These are phyloP conservation scores for Apaloderma vittatum DNA, from an alignment of 2,113 vertebrate species.

Conservation along the genomic window DNA sequence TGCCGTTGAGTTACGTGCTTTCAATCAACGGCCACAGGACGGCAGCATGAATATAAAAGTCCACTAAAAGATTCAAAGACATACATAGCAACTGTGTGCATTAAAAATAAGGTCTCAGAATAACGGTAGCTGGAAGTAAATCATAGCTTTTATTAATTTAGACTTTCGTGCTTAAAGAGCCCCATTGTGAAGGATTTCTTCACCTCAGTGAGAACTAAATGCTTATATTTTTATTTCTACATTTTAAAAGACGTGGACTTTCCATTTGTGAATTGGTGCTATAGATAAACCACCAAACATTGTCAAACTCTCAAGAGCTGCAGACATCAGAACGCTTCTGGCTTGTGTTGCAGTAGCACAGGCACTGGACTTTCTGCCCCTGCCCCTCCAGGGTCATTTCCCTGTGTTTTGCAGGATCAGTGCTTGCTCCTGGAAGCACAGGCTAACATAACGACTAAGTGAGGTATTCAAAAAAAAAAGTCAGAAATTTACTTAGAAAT, in stretches of 20 bases:
- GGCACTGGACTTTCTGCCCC: background rate
- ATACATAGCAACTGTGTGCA: rapidly evolving
- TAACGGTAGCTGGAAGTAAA: background rate
- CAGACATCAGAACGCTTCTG: background rate
- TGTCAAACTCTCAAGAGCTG: background rate
- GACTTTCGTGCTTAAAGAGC: background rate
- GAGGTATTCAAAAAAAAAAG: background rate
- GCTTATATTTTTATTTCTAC: background rate
- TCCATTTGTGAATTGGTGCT: background rate
- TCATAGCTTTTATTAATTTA: background rate
- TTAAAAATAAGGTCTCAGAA: background rate
- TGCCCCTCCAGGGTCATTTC: background rate
- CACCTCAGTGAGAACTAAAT: background rate
- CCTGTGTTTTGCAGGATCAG: background rate
- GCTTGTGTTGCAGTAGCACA: background rate
- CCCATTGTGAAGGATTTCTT: background rate
- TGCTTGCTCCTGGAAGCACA: background rate
- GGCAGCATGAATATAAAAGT: background rate
- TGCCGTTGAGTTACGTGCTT: background rate
- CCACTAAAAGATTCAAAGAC: background rate
- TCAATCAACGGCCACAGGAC: background rate
- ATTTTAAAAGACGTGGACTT: background rate
- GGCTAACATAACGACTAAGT: background rate
- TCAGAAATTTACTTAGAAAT: background rate
- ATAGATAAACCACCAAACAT: background rate